Percentiles rank a stretch among this genome's conserved stretches.
phyloP scores from a whole-genome alignment of 2,797 vertebrate species.

The Spinibarbus caldwelli region DNA sequence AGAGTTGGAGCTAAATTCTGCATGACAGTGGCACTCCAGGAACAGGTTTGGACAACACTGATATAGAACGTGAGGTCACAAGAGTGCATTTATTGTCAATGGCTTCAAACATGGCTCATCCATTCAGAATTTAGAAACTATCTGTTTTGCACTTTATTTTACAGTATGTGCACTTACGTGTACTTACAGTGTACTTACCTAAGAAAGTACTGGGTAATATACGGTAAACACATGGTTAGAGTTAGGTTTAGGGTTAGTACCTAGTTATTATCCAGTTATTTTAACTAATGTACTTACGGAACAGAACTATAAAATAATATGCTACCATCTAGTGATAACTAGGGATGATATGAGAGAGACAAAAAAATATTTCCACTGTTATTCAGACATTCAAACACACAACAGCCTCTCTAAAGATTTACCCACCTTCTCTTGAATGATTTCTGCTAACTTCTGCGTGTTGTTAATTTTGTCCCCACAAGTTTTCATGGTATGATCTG shows the following conservation, averaged over 20 bases:
- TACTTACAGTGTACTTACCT: background rate
- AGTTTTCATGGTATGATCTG: constrained; percentile 66
- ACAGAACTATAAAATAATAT: background rate
- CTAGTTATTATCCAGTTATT: background rate
- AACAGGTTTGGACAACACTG: background rate
- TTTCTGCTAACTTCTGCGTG: constrained; percentile 63
- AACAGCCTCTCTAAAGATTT: constrained; percentile 37
- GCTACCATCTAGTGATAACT: background rate
- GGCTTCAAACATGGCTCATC: background rate
- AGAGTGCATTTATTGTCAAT: background rate
- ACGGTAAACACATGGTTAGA: background rate
- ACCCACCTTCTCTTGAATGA: constrained; percentile 72
- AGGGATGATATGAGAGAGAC: background rate
- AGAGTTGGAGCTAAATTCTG: background rate
- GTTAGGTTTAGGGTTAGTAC: background rate
- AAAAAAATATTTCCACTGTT: background rate
- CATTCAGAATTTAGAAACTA: background rate
- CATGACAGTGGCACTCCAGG: background rate
- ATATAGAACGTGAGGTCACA: background rate
- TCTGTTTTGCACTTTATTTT: background rate
- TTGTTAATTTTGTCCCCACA: constrained; percentile 43
- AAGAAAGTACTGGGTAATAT: background rate
- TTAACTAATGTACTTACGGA: background rate
- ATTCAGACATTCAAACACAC: constrained; percentile 36
- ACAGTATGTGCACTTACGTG: background rate